Base-by-base conservation (phyloP, 2,113 vertebrate species). In the Chloebia gouldiae region DNA sequence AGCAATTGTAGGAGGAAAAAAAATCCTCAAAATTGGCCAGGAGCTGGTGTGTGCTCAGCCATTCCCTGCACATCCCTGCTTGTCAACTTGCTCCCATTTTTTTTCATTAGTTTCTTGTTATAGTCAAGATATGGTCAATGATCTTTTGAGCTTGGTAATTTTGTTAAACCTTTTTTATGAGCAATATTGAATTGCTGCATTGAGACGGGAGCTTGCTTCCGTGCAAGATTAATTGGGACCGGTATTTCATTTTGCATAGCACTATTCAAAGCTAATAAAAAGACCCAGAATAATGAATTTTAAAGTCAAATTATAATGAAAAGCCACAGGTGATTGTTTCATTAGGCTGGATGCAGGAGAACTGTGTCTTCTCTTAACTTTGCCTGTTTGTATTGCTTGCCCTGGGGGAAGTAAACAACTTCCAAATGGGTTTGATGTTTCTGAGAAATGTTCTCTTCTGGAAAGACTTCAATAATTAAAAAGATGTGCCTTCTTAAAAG, bases 81-180 rank as follows among this genome's bases (percentile, higher is more conserved):
- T 68, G 86, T 51, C 93, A 81, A 6, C 83, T 51, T 2, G 0
- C 83, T 59, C 39, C 4, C 49, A 17, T 66, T 66, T 71, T 77
- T 77, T 92, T 89, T 79, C 88, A 76, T 91, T 91, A 89, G 21
- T 76, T 95, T 61, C 94, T 91, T 95, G 89, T 88, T 91, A 50
- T 11, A 81, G 63, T 19, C 89, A 22, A 79, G 93, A 81, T 65
- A n/a, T 21, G 73, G 93, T 76, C 95, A 91, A 54, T 61, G 93
- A 76, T 91, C 93, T 95, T 92, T 77, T 69, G 89, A 89, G 94
- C 90, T 76, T 14, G 49, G 84, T 95, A 89, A 95, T 95, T 94
- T 53, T 81, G 73, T 92, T 89, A 89, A 95, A 91, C 76, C 94
- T 92, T 65, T 84, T 89, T 91, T 81, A 81, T 95, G 81, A 87